Base-by-base conservation (phyloP, 1,140 invertebrate species). In the Bradysia coprophila region DNA sequence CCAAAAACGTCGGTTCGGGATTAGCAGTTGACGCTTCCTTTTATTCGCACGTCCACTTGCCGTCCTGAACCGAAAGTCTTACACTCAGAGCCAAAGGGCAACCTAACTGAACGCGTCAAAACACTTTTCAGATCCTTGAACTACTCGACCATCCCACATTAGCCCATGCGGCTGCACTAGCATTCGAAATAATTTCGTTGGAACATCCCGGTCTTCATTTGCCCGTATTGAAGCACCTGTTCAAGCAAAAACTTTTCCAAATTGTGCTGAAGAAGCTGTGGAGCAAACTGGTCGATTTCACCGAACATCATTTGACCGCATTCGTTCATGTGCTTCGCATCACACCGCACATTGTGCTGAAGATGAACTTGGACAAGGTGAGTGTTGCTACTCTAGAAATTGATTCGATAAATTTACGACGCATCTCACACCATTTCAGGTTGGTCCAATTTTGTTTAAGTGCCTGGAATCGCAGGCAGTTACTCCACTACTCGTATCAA, bases 391-490 rank as follows among this genome's bases (percentile, higher is more conserved):
- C 18, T 16, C 38, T 13, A 40, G 21, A 6, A 39, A 23, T 37
- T 43, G 28, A 38, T 44, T 31, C 36, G 49, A 49, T 32, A n/a
- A n/a, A n/a, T n/a, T n/a, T n/a, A n/a, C n/a, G n/a, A n/a, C n/a
- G n/a, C n/a, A n/a, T n/a, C n/a, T n/a, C n/a, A n/a, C n/a, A n/a
- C n/a, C n/a, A n/a, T 68, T 66, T 47, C 62, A 83, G 75, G 62
- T 77, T 40, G 63, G 73, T 19, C 72, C 74, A 36, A 52, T 81
- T 46, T 59, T 82, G n/a, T 65, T 81, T 31, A 69, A 78, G 45
- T 72, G 69, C 44, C 52, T 84, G 21, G 69, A 73, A 16, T 64
- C 68, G 38, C 63, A 67, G 32, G 69, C 78, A 48, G 59, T 63
- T 19, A 61, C 73, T 40, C 52, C 76, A 34, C 49, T 80, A 11